Evolutionary conservation across 2,113 vertebrate genomes (phyloP).

Genomic region (Bos taurus): ARS-UCD2.0 NC_037345.1:30891501-30892000

Average conservation of each 20-base stretch:
- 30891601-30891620: neutral
- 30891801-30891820: neutral
- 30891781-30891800: neutral
- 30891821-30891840: neutral
- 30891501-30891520: too few species aligned
- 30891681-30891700: neutral
- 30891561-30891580: neutral
- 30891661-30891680: neutral
- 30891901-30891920: neutral
- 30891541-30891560: fast-evolving
- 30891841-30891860: neutral
- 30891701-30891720: neutral
- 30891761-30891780: neutral
- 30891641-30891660: neutral
- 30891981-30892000: neutral
- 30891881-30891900: neutral
- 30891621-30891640: neutral
- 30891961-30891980: neutral
- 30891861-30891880: neutral
- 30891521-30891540: too few species aligned
- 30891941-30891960: neutral
- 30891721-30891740: neutral
- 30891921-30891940: neutral
- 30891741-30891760: neutral
- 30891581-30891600: neutral